These are phyloP conservation scores for Archaeoteleia sp. DNA, from an alignment of 2,888 invertebrate species.

Conservation along the genomic window DNA sequence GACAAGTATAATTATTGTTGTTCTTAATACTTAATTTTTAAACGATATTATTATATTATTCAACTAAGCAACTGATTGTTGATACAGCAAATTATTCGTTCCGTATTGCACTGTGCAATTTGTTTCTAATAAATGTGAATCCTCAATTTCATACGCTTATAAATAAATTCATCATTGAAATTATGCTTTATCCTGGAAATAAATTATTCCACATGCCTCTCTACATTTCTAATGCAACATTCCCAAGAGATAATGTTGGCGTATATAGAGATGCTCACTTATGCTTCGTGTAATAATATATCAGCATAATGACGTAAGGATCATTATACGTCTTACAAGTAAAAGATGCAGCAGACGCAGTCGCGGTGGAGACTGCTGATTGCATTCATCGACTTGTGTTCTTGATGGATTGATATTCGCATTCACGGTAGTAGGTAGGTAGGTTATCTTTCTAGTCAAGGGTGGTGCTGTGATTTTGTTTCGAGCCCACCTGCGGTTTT, in stretches of 20 bases:
- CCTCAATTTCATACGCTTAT: too few relatives aligned
- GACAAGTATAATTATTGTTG: too few relatives aligned
- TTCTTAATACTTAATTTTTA: too few relatives aligned
- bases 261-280: conserved; percentile 24
- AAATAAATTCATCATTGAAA: too few relatives aligned
- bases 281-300: conserved; percentile 44
- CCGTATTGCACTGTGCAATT: too few relatives aligned
- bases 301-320: conserved; percentile 43
- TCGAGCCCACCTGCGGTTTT: conserved; percentile 58
- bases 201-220: conserved; percentile 5
- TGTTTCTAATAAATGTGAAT: too few relatives aligned
- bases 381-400: conserved; percentile 53
- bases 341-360: conserved; percentile 18
- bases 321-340: conserved; percentile 25
- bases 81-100: too few relatives aligned
- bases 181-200: conserved; percentile 4
- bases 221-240: conserved; percentile 2
- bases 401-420: conserved; percentile 60
- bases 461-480: conserved; percentile 52
- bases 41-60: too few relatives aligned
- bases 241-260: conserved; percentile 21
- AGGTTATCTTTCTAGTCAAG: conserved; percentile 51
- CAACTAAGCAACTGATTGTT: too few relatives aligned
- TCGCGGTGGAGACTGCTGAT: conserved; percentile 50
- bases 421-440: conserved; percentile 16